These are phyloP conservation scores for Hippopotamus amphibius DNA, from an alignment of 2,113 vertebrate species.

Conservation along the genomic window DNA sequence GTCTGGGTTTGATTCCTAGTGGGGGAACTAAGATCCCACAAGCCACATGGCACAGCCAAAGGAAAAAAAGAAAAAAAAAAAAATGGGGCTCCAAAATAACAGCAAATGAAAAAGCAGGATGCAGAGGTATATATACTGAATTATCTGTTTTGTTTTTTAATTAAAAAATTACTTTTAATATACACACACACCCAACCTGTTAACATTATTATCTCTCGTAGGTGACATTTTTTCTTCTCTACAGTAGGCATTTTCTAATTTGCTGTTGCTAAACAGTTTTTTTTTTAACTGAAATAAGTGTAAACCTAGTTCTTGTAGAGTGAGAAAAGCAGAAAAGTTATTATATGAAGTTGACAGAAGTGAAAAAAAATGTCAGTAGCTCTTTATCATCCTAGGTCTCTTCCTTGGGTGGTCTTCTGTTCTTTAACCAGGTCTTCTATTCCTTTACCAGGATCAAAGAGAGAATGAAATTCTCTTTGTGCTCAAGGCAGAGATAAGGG, in stretches of 20 bases:
- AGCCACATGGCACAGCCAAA: neutral
- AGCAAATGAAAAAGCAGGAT: neutral
- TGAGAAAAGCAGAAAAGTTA: slow-evolving; percentile 25
- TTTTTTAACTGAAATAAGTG: neutral
- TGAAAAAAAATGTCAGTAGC: neutral
- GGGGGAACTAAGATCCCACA: neutral
- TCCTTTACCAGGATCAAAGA: neutral
- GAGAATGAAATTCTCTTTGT: neutral
- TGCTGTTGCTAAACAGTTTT: neutral
- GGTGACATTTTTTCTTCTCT: neutral
- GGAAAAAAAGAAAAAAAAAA: neutral
- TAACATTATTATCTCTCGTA: neutral
- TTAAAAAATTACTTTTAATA: neutral
- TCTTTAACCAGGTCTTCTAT: neutral
- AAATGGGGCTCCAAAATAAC: neutral
- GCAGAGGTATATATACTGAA: neutral
- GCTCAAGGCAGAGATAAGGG: neutral
- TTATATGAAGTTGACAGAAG: neutral
- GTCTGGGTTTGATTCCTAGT: neutral
- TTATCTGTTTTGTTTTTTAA: slow-evolving; percentile 3
- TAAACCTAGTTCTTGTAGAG: neutral
- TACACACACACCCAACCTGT: neutral
- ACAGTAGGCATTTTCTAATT: neutral
- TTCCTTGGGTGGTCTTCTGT: neutral
- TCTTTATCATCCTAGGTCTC: neutral